Evolutionary conservation across 2,888 invertebrate genomes (phyloP).

Genomic region (Masnerella sp.): DNA sequence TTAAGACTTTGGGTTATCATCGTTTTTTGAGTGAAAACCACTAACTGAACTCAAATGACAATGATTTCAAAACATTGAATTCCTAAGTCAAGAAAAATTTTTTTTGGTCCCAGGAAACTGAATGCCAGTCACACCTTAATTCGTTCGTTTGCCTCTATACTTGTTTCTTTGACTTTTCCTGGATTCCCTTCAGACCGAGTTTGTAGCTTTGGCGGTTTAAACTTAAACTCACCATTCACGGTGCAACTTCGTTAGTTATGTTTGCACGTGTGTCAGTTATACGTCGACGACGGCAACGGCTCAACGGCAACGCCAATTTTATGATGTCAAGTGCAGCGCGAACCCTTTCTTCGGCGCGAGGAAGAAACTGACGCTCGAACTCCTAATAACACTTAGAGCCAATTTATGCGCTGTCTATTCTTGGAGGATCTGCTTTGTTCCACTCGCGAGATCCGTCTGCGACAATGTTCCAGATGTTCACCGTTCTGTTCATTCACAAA

Average conservation of each 20-base stretch:
- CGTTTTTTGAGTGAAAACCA: too few species aligned
- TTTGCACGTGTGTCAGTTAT: conserved; percentile 35
- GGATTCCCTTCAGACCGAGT: conserved; percentile 24
- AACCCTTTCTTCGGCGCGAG: conserved; percentile 32
- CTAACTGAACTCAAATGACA: too few species aligned
- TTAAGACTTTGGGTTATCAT: too few species aligned
- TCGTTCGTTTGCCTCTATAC: neutral
- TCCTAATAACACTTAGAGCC: conserved; percentile 49
- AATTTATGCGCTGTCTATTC: conserved; percentile 47
- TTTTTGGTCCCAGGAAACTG: too few species aligned
- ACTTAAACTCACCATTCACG: conserved; percentile 39
- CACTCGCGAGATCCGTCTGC: neutral
- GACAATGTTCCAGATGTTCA: neutral
- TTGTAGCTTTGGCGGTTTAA: conserved; percentile 41
- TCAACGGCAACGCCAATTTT: conserved; percentile 42
- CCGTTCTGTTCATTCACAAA: neutral
- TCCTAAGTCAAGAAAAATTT: too few species aligned
- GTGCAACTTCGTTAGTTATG: conserved; percentile 35
- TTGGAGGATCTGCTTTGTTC: conserved; percentile 33
- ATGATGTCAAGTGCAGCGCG: conserved; percentile 45
- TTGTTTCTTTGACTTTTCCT: conserved; percentile 23
- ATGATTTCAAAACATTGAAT: too few species aligned
- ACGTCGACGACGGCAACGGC: conserved; percentile 29
- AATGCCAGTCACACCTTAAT: too few species aligned
- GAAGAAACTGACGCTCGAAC: conserved; percentile 33